These are phyloP conservation scores for Antedon mediterranea DNA, from an alignment of 53 echinoderm and acorn worm genomes.

Conservation along the genomic window DNA sequence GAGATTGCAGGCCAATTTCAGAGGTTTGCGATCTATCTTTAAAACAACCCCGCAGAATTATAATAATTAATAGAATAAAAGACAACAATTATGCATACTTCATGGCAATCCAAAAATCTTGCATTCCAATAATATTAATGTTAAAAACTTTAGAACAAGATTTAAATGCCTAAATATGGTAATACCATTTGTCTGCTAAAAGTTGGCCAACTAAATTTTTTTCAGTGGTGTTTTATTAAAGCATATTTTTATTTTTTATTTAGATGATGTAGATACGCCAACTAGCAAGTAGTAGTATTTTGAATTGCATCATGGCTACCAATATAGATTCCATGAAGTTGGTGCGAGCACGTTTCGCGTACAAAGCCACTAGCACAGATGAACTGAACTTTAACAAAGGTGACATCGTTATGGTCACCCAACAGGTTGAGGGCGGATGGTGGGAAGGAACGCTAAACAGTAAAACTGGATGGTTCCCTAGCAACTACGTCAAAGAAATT, in stretches of 20 bases:
- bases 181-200: too few relatives aligned
- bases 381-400: conserved; percentile 78
- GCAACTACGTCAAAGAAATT: conserved; percentile 87
- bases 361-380: conserved; percentile 59
- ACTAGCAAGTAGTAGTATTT: background rate
- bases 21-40: too few relatives aligned
- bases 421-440: conserved; percentile 91
- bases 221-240: too few relatives aligned
- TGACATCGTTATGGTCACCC: conserved; percentile 77
- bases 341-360: conserved; percentile 67
- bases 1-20: too few relatives aligned
- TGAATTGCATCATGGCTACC: conserved; percentile 12
- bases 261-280: background rate
- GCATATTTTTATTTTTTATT: background rate
- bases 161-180: too few relatives aligned
- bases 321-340: conserved; percentile 32
- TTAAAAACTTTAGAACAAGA: too few relatives aligned
- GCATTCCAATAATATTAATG: too few relatives aligned
- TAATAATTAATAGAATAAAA: too few relatives aligned
- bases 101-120: too few relatives aligned
- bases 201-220: too few relatives aligned
- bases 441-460: conserved; percentile 91
- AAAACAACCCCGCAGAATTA: too few relatives aligned
- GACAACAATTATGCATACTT: too few relatives aligned
- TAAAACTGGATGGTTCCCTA: conserved; percentile 81